Evolutionary conservation across 2,888 invertebrate species (phyloP), one percentile per base, ranked within the genome.

Genomic region (Andrena dorsata): DNA sequence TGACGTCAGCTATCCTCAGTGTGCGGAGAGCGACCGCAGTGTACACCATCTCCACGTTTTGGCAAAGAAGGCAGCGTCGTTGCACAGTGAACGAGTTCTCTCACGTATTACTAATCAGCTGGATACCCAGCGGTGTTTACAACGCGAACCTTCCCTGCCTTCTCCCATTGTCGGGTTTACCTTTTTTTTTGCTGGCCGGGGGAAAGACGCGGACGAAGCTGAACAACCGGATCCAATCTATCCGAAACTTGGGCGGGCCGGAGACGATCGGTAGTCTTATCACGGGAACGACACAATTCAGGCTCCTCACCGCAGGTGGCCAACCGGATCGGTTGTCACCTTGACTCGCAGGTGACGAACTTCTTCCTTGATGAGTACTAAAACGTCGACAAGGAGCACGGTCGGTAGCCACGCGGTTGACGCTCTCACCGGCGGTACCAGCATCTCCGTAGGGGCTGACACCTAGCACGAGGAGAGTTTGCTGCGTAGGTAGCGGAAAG

Each of bases 1-100:
- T 93, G 93, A 93, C 93, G 93, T 93, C 92, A 93, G 91, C 89
- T 90, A 87, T 86, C 87, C 91, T 93, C 93, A 93, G 93, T 93
- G 93, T 90, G 93, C 93, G 93, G 93, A 93, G 93, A 93, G 92
- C 93, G 92, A 93, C 92, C 93, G 93, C 92, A 92, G 93, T 91
- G 92, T 91, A 87, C 90, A 92, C 90, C 91, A 90, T 91, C 90
- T 91, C 92, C 90, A 91, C 90, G 89, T 90, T 91, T 89, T 88
- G 85, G 83, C 84, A 78, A 88, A 89, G 89, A 82, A 89, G 80
- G 77, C 80, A 75, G 79, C 83, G 81, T 82, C 84, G 89, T 89
- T 79, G 72, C 82, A 71, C 77, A 80, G 85, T 78, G 79, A 78
- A 84, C 82, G 82, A 88, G 80, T 83, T 86, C 71, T 41, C 74